Base-by-base conservation (phyloP, 2,113 vertebrate species). In the Girardinichthys multiradiatus region DNA sequence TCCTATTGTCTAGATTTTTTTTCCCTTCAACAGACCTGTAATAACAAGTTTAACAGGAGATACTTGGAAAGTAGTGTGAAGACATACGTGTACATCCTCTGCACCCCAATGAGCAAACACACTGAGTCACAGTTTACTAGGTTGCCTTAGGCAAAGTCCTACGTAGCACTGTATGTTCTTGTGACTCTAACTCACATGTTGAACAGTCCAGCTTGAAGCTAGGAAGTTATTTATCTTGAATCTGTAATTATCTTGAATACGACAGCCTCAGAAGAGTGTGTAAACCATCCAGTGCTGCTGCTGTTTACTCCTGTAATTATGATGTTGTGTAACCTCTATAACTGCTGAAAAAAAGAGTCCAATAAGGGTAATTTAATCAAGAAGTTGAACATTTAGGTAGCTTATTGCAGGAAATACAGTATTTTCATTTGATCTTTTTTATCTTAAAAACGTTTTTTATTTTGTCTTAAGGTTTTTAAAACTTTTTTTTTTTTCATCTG, bases 101-200 rank as follows among this genome's bases (percentile, higher is more conserved):
- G 48, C 4, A 3, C 12, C 68, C 51, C 42, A 39, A 27, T 84
- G 69, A 72, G 31, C 73, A 81, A 77, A 30, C 37, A 57, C 14
- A 30, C 31, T 76, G 69, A 87, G 69, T 87, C 82, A 83, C 29
- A 31, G 76, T 78, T 83, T 74, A 68, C 29, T 3, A 29, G 89
- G 87, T 86, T 83, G 87, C 58, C 80, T 81, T 4, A 57, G 39
- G 62, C 42, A 68, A 72, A 72, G 42, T 60, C 57, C 62, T 59
- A n/a, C 33, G 0, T 48, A 62, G 48, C 48, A 74, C 48, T 28
- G 10, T 29, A 11, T 29, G 76, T 68, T 28, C 59, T 51, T 27
- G 68, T 72, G 72, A 77, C 68, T 68, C 72, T 70, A 26, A 24
- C 66, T 80, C 71, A 72, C 75, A 35, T 67, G 60, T 37, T 71